phyloP scores from a whole-genome alignment of 2,888 invertebrate species.

The Orthosia cruda region DNA sequence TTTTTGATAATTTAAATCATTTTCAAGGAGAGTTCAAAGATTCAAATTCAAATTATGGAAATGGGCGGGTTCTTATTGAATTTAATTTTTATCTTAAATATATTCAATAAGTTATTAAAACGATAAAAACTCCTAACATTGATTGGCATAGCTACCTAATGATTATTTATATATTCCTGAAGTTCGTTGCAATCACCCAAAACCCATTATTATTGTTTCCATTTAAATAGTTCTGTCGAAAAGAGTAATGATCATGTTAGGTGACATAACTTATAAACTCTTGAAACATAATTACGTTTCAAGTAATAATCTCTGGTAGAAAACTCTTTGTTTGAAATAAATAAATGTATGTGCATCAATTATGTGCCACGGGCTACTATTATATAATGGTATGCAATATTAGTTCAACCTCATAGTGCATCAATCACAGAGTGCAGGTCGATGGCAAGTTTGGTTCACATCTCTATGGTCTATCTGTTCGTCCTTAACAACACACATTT shows the following conservation, averaged over 20 bases:
- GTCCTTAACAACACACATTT: slow-evolving; percentile 90
- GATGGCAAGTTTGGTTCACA: slow-evolving; percentile 83
- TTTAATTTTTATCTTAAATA: neutral
- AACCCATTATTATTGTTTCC: slow-evolving; percentile 12
- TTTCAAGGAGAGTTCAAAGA: neutral
- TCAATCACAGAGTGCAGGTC: slow-evolving; percentile 83
- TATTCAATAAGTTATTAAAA: neutral
- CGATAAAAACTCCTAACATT: neutral
- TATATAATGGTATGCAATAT: slow-evolving; percentile 68
- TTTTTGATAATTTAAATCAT: neutral
- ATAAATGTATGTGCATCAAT: slow-evolving; percentile 78
- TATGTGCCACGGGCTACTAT: slow-evolving; percentile 76
- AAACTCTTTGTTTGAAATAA: slow-evolving; percentile 35
- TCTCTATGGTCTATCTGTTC: slow-evolving; percentile 90
- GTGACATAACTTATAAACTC: neutral
- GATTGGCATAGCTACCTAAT: neutral
- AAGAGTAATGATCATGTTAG: neutral
- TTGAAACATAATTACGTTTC: slow-evolving; percentile 10
- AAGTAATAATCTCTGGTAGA: slow-evolving; percentile 46
- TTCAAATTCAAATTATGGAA: neutral
- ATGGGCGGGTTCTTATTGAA: neutral
- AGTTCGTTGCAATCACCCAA: slow-evolving; percentile 17
- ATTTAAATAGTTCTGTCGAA: neutral
- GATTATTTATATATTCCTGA: slow-evolving; percentile 10
- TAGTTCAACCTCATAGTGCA: slow-evolving; percentile 77